These are phyloP conservation scores for Gobio occitaniae DNA, from an alignment of 2,797 vertebrate species.

Conservation along the genomic window DNA sequence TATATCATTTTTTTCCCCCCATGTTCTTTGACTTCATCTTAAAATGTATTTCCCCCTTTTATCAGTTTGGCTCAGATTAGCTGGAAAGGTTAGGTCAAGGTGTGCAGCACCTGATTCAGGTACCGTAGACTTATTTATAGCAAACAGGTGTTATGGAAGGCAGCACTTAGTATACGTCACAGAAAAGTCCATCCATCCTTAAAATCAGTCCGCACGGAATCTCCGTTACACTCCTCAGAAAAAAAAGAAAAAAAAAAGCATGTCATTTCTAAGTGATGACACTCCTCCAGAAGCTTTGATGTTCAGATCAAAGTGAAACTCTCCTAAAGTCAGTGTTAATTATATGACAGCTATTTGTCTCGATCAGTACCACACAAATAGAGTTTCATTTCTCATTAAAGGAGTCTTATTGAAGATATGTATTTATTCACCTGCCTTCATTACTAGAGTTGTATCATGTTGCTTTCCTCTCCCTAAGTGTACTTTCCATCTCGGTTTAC, in stretches of 20 bases:
- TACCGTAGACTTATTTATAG: background rate
- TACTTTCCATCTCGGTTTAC: background rate
- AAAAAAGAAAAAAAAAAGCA: too few relatives aligned
- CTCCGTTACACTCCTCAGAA: background rate
- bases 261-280: constrained; percentile 45
- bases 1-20: constrained; percentile 55
- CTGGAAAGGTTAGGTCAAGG: constrained; percentile 35
- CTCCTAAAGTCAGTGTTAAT: constrained; percentile 33
- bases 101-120: constrained; percentile 24
- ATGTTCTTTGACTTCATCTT: constrained; percentile 16
- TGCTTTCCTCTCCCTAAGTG: background rate
- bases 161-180: background rate
- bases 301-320: constrained; percentile 46
- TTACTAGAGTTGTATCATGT: background rate
- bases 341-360: constrained; percentile 14
- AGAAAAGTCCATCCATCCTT: background rate
- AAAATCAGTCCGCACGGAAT: background rate
- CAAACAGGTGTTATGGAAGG: constrained; percentile 23
- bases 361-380: background rate
- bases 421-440: background rate
- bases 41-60: constrained; percentile 33
- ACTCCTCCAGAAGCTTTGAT: constrained; percentile 29
- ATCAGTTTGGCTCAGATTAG: constrained; percentile 26
- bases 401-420: background rate
- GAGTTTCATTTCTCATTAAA: background rate